These are phyloP conservation scores for Stegostoma tigrinum DNA, from an alignment of 2,113 vertebrate genomes.

Conservation along the genomic window DNA sequence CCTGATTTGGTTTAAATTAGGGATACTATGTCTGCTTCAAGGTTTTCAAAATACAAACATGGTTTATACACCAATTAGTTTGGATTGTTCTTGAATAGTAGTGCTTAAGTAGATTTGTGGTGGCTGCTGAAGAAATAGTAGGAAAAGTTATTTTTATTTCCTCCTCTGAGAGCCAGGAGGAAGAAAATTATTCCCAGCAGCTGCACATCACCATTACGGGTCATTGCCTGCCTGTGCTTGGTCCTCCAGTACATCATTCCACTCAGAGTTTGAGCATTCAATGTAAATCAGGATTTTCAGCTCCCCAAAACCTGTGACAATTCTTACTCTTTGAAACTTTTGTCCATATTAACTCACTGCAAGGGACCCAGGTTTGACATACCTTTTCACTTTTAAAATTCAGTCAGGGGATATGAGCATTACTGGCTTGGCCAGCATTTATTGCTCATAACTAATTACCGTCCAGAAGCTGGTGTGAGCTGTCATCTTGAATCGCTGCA, in stretches of 20 bases:
- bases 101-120: background rate
- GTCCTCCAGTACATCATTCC: background rate
- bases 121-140: no score
- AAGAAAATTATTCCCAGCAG: background rate
- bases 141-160: no score
- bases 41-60: background rate
- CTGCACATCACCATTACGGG: background rate
- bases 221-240: background rate
- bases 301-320: background rate
- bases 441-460: no score
- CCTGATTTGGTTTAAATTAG: background rate
- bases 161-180: background rate
- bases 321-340: background rate
- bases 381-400: background rate
- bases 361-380: background rate
- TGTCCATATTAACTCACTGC: background rate
- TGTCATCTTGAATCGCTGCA: no score
- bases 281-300: background rate
- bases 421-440: no score
- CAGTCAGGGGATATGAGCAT: no score
- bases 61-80: background rate
- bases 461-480: no score
- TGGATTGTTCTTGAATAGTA: background rate
- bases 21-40: background rate
- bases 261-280: background rate